Conservation (phyloP, 2,888 invertebrate species). For the Resseliella maxima region DNA sequence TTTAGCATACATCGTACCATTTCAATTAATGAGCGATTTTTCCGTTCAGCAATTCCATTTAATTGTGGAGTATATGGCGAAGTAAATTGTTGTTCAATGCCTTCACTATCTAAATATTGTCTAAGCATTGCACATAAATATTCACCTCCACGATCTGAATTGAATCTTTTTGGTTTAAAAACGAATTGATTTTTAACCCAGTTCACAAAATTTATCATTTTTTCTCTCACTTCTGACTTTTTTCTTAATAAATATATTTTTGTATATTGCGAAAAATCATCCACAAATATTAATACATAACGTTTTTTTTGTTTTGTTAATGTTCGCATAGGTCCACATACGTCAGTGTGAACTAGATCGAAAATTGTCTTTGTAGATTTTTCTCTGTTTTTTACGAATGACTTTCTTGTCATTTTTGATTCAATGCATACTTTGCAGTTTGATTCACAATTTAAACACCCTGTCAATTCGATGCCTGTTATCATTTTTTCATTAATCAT, state of each 20-base stretch:
- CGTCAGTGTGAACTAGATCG: slow-evolving; percentile 53
- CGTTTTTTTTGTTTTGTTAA: slow-evolving; percentile 5
- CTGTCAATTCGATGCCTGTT: no score
- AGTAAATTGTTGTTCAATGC: slow-evolving; percentile 18
- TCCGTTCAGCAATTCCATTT: no score
- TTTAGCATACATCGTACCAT: slow-evolving; percentile 55
- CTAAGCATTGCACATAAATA: background rate
- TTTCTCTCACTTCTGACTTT: background rate
- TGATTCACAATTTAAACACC: no score
- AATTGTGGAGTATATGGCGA: slow-evolving; percentile 33
- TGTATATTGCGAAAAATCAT: background rate
- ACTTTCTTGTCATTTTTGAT: slow-evolving; percentile 12
- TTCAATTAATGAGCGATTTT: slow-evolving; percentile 51
- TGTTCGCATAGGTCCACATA: slow-evolving; percentile 33
- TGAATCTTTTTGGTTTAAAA: background rate
- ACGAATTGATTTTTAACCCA: background rate
- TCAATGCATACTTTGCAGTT: slow-evolving; percentile 7
- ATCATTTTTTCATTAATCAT: no score
- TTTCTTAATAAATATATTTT: background rate
- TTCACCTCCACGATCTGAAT: background rate
- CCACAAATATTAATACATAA: slow-evolving; percentile 34
- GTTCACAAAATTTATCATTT: background rate
- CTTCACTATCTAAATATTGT: background rate
- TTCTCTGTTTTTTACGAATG: slow-evolving; percentile 44
- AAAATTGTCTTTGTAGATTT: background rate